Base-by-base conservation (phyloP, 2,888 invertebrate species). In the Rhagium mordax region DNA sequence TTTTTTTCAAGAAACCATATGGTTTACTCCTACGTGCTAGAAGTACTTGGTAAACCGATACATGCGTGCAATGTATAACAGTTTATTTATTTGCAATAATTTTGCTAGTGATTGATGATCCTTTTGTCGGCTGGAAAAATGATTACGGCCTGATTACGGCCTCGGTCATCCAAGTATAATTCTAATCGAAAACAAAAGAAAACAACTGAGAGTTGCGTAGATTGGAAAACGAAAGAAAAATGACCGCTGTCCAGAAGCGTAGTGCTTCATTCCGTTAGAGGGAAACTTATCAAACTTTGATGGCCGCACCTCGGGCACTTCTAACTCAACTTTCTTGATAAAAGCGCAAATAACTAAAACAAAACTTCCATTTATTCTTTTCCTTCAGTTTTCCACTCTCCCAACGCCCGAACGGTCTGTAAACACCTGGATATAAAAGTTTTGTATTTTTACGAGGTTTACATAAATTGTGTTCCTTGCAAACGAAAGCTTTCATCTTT, bases 211-310 rank as follows among this genome's bases (percentile, higher is more conserved):
- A 74, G 78, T 82, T 85, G 86, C 86, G 87, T 87, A 88, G 88
- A 88, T 89, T 88, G 88, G 87, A 87, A 81, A 87, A 87, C 85
- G 86, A 84, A 79, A 88, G 88, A 90, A 90, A 90, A 90, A 90
- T 90, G 89, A 90, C 89, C 89, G 88, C 88, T 71, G 78, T 76
- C 74, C 78, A 75, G 78, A 74, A 76, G 72, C 75, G 74, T 82
- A 81, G 81, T 79, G 81, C 83, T 82, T 84, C 83, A 82, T 85
- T 82, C 83, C 82, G 81, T 83, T 82, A 81, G 81, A 78, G 82
- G 83, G 81, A 86, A 87, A 88, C 88, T 88, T 88, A 88, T 88
- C 87, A 88, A 88, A 88, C 83, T 88, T 88, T 88, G 88, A 88
- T 88, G 87, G 85, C 84, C 84, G 83, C 81, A 83, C 85, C 82